A percentile compares a stretch with the other conserved stretches of the same genome.
Conservation (phyloP, 2,888 invertebrate species). For the Protonemura montana region DNA sequence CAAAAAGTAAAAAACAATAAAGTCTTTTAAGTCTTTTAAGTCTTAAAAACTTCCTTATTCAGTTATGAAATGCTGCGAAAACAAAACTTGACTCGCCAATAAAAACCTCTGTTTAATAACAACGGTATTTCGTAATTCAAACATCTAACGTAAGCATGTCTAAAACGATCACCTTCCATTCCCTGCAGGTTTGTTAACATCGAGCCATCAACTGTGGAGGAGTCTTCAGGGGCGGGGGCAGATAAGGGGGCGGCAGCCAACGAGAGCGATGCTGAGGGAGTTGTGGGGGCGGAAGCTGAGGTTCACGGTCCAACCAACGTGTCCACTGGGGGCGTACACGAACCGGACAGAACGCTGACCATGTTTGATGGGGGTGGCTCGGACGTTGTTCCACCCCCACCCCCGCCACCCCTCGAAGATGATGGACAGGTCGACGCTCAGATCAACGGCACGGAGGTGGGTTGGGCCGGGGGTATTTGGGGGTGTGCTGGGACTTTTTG, state of each 20-base stretch:
- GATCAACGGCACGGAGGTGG: background rate
- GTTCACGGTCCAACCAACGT: background rate
- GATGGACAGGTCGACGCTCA: background rate
- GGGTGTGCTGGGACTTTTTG: no score
- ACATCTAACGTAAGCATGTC: no score
- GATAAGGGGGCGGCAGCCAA: slow-evolving; percentile 39
- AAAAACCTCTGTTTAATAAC: no score
- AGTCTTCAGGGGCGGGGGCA: slow-evolving; percentile 54
- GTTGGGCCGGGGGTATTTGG: background rate
- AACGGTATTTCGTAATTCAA: no score
- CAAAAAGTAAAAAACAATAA: no score
- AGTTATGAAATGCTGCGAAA: no score
- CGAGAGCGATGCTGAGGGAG: slow-evolving; percentile 42
- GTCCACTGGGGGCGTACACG: background rate
- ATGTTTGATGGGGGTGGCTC: background rate
- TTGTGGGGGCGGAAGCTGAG: background rate
- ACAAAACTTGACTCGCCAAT: no score
- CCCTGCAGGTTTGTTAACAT: slow-evolving; percentile 60
- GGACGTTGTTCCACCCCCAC: background rate
- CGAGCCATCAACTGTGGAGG: slow-evolving; percentile 71
- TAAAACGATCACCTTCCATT: no score
- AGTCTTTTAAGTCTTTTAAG: no score
- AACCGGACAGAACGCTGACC: slow-evolving; percentile 1
- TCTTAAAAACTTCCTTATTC: no score
- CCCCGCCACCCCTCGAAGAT: background rate